Evolutionary conservation across 2,797 vertebrate genomes (phyloP), one percentile per base, ranked within the genome.

Genomic region (Clarias laeviceps): DNA sequence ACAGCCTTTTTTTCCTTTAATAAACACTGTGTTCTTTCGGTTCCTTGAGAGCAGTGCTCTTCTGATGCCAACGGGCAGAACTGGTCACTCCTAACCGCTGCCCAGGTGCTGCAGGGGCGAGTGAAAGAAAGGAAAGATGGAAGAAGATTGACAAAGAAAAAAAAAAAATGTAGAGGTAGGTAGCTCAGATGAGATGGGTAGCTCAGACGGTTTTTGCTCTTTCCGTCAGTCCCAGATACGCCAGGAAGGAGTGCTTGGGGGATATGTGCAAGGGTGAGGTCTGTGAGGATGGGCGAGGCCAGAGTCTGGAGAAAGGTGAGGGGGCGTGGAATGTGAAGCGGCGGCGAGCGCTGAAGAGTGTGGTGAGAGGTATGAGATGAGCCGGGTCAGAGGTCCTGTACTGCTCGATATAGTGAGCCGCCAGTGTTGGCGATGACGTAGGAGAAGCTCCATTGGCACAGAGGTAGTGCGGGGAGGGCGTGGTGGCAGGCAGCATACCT

Each of bases 171-270:
- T 79, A 88, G 88, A 29, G 90, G 83, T 84, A 87, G 86, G 86
- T 84, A 45, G 56, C 61, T 78, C 87, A 84, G 27, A 82, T 37
- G 54, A 57, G 27, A 64, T n/a, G 79, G 89, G 59, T 27, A 85
- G 91, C 92, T 98, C 95, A 99, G 93, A 97, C 95, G 94, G 97
- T 97, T 95, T 98, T 96, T 92, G 97, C 97, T 95, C 96, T 96
- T 94, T 99, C 96, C 93, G 96, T 96, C 88, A 99, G 95, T 95
- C 98, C 98, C 90, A 99, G 97, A 92, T 99, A 99, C 93, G 98
- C 97, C 83, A 99, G 95, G 95, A 99, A 99, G 96, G 97, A 99
- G 97, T 98, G 98, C 95, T 99, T 99, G 89, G 97, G 96, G 77
- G 98, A 97, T 82, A 94, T 89, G 93, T 96, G 94, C 86, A 95